Evolutionary conservation across 2,888 invertebrate genomes (phyloP).

Genomic region (Hypomecis atomaria): DNA sequence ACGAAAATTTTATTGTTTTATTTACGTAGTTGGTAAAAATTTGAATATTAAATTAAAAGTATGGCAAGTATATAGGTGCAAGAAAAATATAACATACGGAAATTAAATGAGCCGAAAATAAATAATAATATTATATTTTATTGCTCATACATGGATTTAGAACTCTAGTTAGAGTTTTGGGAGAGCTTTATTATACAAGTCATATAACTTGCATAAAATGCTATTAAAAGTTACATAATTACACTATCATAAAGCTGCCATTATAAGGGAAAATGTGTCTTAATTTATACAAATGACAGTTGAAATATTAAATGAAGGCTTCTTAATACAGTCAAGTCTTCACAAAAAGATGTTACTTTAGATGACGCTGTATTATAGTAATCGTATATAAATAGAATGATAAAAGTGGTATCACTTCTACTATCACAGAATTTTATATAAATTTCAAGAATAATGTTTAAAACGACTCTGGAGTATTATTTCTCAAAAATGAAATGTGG

Average conservation of each 20-base stretch:
- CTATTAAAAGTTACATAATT: conserved; percentile 13
- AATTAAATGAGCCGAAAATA: not conserved
- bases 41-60: not conserved
- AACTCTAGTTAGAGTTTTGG: conserved; percentile 1
- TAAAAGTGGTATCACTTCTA: conserved; percentile 81
- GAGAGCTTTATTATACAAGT: conserved; percentile 1
- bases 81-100: not conserved
- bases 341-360: conserved; percentile 33
- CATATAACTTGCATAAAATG: conserved; percentile 10
- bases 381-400: conserved; percentile 62
- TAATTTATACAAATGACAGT: conserved; percentile 35
- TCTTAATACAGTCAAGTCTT: conserved; percentile 26
- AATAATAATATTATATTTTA: not conserved
- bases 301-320: conserved; percentile 25
- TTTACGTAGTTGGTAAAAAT: not conserved
- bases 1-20: not conserved
- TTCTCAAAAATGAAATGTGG: conserved; percentile 47
- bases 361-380: conserved; percentile 35
- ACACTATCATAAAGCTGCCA: conserved; percentile 19
- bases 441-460: conserved; percentile 66
- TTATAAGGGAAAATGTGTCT: conserved; percentile 21
- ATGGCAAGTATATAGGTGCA: not conserved
- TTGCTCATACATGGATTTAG: not conserved
- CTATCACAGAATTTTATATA: conserved; percentile 82
- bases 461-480: conserved; percentile 61